A percentile compares a stretch with the other conserved stretches of the same genome.
Conservation (phyloP, 2,797 vertebrate genomes). For the Petrocephalus sullivani region DNA sequence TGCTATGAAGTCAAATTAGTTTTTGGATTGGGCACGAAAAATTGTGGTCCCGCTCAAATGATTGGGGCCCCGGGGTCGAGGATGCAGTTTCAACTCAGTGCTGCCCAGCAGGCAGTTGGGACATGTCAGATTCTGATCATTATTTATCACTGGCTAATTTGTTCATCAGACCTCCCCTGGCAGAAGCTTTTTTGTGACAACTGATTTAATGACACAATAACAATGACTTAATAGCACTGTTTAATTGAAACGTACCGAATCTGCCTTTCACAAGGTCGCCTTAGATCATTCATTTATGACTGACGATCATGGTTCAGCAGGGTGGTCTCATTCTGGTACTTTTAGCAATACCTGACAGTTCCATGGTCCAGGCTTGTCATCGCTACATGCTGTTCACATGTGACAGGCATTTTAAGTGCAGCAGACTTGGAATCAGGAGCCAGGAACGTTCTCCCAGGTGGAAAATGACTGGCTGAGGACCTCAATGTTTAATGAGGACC, state of each 20-base stretch:
- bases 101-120: not conserved
- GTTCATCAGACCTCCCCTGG: not conserved
- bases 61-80: not conserved
- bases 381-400: slow-evolving; percentile 75
- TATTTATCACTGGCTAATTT: not conserved
- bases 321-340: not conserved
- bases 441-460: slow-evolving; percentile 47
- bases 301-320: not conserved
- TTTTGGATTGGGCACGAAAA: not conserved
- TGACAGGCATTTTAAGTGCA: slow-evolving; percentile 79
- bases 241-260: not conserved
- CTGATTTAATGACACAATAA: not conserved
- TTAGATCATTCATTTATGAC: not conserved
- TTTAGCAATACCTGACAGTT: slow-evolving; percentile 51
- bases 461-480: slow-evolving; percentile 83
- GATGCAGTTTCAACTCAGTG: not conserved
- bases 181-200: not conserved
- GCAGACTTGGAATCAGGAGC: slow-evolving; percentile 63
- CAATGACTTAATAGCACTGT: not conserved
- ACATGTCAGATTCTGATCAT: not conserved
- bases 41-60: not conserved
- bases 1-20: not conserved
- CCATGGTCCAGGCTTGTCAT: slow-evolving; percentile 62
- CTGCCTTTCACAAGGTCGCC: not conserved
- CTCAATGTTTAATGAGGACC: slow-evolving; percentile 98